Evolutionary conservation across 2,797 vertebrate genomes (phyloP), one percentile per base, ranked within the genome.

Genomic region (Toxotes lorentzi): DNA sequence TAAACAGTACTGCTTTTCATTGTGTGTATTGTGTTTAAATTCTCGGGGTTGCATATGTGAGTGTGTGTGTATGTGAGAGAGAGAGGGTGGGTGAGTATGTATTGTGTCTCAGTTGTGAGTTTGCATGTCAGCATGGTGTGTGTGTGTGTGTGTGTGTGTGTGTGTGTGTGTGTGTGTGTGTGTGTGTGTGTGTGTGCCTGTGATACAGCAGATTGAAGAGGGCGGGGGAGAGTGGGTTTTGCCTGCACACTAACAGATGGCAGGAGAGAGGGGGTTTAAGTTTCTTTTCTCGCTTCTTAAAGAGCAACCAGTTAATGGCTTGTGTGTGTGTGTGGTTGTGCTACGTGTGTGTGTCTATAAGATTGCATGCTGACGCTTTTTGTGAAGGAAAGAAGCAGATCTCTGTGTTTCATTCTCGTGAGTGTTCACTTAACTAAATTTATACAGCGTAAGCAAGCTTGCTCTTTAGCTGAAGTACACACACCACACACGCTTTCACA

Each of bases 211-310:
- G 90, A 89, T 88, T 92, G 89, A 68, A 81, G 88, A 89, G 84
- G 84, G 92, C 78, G 78, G 83, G 70, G 57, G 47, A 88, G 70
- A 88, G 88, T 85, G 72, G 80, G 85, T 74, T 91, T 81, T 72
- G 86, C 79, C 81, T 85, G 82, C 78, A 86, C 65, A 71, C 53
- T 80, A 89, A 87, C 92, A 93, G 93, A 93, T 93, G 92, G 92
- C 66, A 76, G 75, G 82, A 89, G 87, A 88, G 79, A 88, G 78
- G 80, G 81, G 86, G 70, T 89, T 91, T 84, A 80, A 88, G 69
- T 90, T 88, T 85, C 43, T 86, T 81, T 85, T 86, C 79, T 88
- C 30, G 3, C 77, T 79, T 88, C 76, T 89, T 88, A 86, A 91
- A 88, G 76, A 82, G 76, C 79, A 88, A 89, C 82, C 73, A 83